Conservation (phyloP, 2,888 invertebrate species). For the Seira ritae region DNA sequence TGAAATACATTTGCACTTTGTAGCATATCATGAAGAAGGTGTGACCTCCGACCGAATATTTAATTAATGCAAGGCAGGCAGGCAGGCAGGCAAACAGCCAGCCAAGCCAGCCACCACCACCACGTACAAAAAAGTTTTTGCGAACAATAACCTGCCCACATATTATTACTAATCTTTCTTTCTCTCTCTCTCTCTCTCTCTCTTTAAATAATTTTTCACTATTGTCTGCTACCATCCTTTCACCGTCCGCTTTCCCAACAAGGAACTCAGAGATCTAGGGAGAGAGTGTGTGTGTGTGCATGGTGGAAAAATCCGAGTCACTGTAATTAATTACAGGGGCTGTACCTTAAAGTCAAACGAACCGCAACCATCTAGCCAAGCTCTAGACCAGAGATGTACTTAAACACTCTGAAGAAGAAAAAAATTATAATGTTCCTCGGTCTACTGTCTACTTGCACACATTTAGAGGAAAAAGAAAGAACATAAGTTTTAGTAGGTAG, state of each 20-base stretch:
- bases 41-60: slow-evolving; percentile 52
- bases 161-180: background rate
- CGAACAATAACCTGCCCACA: slow-evolving; percentile 12
- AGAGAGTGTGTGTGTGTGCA: slow-evolving; percentile 15
- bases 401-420: background rate
- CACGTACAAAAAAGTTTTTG: background rate
- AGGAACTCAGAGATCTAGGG: background rate
- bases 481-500: background rate
- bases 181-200: background rate
- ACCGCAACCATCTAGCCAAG: background rate
- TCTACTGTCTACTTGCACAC: background rate
- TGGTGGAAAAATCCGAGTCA: slow-evolving; percentile 53
- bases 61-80: slow-evolving; percentile 44
- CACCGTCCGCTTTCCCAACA: slow-evolving; percentile 1
- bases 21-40: slow-evolving; percentile 35
- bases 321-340: slow-evolving; percentile 63
- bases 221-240: slow-evolving; percentile 16
- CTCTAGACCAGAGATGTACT: background rate
- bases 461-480: background rate
- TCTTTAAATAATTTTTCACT: background rate
- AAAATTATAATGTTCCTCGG: slow-evolving; percentile 8
- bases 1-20: background rate
- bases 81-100: too few relatives aligned
- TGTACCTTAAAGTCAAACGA: slow-evolving; percentile 47
- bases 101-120: background rate